These are phyloP conservation scores for Coreius guichenoti DNA, from an alignment of 2,797 vertebrate species.

Conservation along the genomic window DNA sequence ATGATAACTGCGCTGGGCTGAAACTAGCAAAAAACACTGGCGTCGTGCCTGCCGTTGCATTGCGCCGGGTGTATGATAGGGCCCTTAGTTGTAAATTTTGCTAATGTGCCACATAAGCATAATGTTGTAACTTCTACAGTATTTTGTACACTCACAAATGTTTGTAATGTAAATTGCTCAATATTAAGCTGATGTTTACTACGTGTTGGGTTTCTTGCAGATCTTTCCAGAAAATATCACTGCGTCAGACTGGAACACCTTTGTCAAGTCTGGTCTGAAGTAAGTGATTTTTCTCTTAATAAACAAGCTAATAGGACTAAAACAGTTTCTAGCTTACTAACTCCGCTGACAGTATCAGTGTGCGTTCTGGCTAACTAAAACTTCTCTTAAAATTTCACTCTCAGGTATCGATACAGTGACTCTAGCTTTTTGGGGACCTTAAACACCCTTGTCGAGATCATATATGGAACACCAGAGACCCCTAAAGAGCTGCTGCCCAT, in stretches of 20 bases:
- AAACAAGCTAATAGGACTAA: not conserved
- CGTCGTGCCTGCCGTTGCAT: too few relatives aligned
- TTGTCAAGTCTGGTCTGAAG: conserved; percentile 93
- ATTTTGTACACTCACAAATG: not conserved
- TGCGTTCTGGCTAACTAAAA: not conserved
- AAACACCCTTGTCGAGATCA: conserved; percentile 68
- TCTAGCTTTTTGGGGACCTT: conserved; percentile 80
- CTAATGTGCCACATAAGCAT: not conserved
- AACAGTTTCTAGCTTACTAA: too few relatives aligned
- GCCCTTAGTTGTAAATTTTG: not conserved
- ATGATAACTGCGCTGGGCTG: too few relatives aligned
- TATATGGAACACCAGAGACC: conserved; percentile 74
- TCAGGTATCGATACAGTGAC: conserved; percentile 88
- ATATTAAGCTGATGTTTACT: not conserved
- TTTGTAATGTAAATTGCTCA: not conserved
- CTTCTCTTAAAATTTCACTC: not conserved
- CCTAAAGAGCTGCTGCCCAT: conserved; percentile 77
- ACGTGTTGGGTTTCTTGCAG: conserved; percentile 67
- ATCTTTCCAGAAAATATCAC: conserved; percentile 72
- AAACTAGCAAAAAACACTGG: too few relatives aligned
- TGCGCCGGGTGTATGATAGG: too few relatives aligned
- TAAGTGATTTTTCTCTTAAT: conserved; percentile 68
- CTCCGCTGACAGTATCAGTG: not conserved
- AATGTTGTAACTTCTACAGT: not conserved
- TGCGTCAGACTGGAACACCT: conserved; percentile 85